Percentiles rank a stretch among this genome's conserved stretches.
Evolutionary conservation across 2,113 vertebrate species (phyloP).

Genomic region (Athene cunicularia): DNA sequence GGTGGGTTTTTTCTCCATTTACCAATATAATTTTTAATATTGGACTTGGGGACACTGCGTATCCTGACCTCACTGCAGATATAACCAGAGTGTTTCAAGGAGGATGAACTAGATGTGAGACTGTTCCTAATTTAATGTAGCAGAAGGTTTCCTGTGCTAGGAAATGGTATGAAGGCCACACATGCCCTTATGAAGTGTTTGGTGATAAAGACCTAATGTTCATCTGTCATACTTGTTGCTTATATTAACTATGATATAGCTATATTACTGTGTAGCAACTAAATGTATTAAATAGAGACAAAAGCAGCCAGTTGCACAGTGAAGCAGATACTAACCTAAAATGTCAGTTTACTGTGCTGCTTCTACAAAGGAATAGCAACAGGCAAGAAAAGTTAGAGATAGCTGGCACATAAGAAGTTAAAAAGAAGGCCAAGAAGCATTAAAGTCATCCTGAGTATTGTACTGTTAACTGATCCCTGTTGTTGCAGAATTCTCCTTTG

Average conservation of each 20-base stretch:
- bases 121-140: not conserved
- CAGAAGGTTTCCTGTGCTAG: not conserved
- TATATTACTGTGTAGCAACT: not conserved
- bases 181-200: not conserved
- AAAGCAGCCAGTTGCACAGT: not conserved
- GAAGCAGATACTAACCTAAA: not conserved
- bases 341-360: not conserved
- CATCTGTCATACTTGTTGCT: not conserved
- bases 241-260: not conserved
- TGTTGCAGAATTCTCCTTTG: not conserved
- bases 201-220: not conserved
- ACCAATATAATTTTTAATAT: not conserved
- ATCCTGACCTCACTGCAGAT: not conserved
- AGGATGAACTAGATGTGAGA: not conserved
- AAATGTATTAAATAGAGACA: not conserved
- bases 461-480: not conserved
- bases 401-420: not conserved
- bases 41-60: rapidly evolving
- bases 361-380: not conserved
- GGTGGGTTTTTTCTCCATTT: not conserved
- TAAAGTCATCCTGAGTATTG: not conserved
- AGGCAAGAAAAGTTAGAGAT: not conserved
- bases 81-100: not conserved
- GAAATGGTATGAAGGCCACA: not conserved
- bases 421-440: not conserved